Evolutionary conservation across 2,888 invertebrate species (phyloP).

Genomic region (Amphipyra berbera): DNA sequence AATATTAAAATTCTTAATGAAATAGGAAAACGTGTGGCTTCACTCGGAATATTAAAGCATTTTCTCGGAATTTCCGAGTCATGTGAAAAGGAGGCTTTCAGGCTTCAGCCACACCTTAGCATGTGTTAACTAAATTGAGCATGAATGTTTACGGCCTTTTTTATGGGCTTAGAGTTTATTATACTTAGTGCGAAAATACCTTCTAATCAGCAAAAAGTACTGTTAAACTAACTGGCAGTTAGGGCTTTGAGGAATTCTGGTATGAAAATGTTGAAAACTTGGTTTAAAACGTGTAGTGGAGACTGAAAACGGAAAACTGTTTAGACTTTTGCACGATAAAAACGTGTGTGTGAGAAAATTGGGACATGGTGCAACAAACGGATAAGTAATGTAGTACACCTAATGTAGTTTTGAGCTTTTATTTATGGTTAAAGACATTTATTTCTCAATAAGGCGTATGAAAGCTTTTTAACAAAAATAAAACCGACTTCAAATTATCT

Average conservation of each 20-base stretch:
- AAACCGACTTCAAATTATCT: too few species aligned
- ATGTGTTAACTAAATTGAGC: conserved; percentile 32
- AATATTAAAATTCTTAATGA: conserved; percentile 18
- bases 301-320: too few species aligned
- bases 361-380: too few species aligned
- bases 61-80: conserved; percentile 25
- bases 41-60: conserved; percentile 19
- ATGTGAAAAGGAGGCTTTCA: conserved; percentile 12
- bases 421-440: too few species aligned
- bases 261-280: conserved; percentile 3
- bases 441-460: too few species aligned
- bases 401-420: too few species aligned
- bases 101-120: conserved; percentile 31
- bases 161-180: conserved; percentile 23
- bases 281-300: too few species aligned
- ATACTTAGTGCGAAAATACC: conserved; percentile 24
- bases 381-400: too few species aligned
- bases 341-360: too few species aligned
- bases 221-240: background rate
- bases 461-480: too few species aligned
- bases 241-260: background rate
- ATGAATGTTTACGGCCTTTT: conserved; percentile 30
- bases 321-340: too few species aligned
- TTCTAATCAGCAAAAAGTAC: conserved; percentile 22
- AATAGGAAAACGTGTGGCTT: conserved; percentile 19